Evolutionary conservation across 2,888 invertebrate species (phyloP), one percentile per base, ranked within the genome.

Genomic region (Nymphalis urticae): DNA sequence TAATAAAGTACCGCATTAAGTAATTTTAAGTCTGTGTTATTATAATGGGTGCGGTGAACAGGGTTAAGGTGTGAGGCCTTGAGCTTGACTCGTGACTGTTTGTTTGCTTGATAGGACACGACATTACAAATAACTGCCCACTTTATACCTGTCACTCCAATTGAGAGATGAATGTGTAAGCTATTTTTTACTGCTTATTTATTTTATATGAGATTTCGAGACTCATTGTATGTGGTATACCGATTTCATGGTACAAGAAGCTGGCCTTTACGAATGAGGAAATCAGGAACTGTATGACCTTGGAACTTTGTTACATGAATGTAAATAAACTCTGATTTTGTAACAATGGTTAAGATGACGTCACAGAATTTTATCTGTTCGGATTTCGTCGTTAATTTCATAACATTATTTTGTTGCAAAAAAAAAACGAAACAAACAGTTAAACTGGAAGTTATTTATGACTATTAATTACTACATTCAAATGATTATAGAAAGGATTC

Each of bases 31-130:
- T 58, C 48, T 19, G 21, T 56, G 47, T 59, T 48, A 50, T 48
- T 27, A 47, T 32, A 69, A 65, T 53, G 42, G 61, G 32, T 48
- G 36, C 47, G 69, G 58, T 62, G 17, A 32, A 59, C 76, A 85
- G 82, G 88, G 85, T 87, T 86, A 89, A 85, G 83, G 51, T 80
- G 81, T 80, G 50, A 59, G 75, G 71, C 89, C 89, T 90, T 90
- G 90, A 89, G 89, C 89, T 90, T 90, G 89, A 89, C 87, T 89
- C 84, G 87, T 87, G 86, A 87, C 80, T 84, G 78, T 75, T 77
- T 76, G 66, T 77, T 72, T 71, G 72, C 66, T 73, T 77, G 74
- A 79, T 79, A 78, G 74, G 77, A 80, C 71, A 75, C 73, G 80
- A 83, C 82, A 81, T 74, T 72, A 75, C 72, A 73, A 79, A 76